phyloP scores from a whole-genome alignment of 2,797 vertebrate genomes.

The Botia almorhae region DNA sequence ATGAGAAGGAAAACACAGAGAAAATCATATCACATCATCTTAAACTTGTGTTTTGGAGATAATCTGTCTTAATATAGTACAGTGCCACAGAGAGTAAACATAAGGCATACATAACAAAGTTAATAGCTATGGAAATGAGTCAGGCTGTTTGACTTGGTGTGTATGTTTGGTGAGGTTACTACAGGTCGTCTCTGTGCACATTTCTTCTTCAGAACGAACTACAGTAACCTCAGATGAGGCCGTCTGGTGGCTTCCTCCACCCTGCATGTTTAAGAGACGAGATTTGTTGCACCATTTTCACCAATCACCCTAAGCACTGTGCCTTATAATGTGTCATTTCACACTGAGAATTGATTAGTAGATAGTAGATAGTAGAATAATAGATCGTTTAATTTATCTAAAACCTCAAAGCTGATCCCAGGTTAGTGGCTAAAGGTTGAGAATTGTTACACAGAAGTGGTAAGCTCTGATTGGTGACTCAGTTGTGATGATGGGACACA shows the following conservation, averaged over 20 bases:
- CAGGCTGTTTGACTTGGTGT: conserved; percentile 37
- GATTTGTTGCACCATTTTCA: background rate
- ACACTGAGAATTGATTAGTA: background rate
- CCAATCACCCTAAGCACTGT: background rate
- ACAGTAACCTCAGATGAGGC: conserved; percentile 49
- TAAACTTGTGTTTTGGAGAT: background rate
- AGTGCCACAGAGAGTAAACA: background rate
- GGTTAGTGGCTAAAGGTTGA: background rate
- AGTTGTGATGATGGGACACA: background rate
- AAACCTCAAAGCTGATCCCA: background rate
- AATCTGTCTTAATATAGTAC: background rate
- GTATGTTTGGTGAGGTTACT: conserved; percentile 45
- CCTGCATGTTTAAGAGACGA: background rate
- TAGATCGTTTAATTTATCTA: background rate
- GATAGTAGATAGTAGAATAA: too few relatives aligned
- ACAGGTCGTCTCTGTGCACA: conserved; percentile 37
- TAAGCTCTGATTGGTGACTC: too few relatives aligned
- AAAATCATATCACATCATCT: background rate
- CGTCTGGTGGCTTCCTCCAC: conserved; percentile 30
- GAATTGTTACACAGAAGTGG: background rate
- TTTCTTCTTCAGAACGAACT: conserved; percentile 35
- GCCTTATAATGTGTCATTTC: conserved; percentile 8
- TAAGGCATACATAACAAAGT: too few relatives aligned
- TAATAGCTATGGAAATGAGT: conserved; percentile 38
- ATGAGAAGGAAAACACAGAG: too few relatives aligned